These are phyloP conservation scores for Triplophysa rosa DNA, from an alignment of 2,113 vertebrate species.

Conservation along the genomic window DNA sequence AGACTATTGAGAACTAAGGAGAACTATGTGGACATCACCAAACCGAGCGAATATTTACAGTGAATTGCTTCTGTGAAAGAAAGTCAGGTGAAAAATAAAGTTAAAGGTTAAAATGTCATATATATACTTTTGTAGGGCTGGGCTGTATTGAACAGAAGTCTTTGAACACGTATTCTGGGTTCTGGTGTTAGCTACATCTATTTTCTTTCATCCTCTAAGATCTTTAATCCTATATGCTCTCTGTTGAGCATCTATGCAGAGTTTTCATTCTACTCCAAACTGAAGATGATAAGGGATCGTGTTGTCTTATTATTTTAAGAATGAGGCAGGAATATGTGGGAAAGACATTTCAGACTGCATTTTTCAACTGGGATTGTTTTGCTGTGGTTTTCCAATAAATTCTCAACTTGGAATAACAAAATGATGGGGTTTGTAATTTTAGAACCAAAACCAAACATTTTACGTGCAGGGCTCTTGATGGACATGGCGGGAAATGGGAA, in stretches of 20 bases:
- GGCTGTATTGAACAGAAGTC: neutral
- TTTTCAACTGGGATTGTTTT: slow-evolving; percentile 49
- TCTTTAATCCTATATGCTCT: neutral
- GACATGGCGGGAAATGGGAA: slow-evolving; percentile 38
- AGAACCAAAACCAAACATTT: slow-evolving; percentile 69
- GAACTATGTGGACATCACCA: no score
- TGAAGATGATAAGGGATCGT: neutral
- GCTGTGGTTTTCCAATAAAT: slow-evolving; percentile 67
- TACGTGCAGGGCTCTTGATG: slow-evolving; percentile 48
- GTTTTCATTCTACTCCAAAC: neutral
- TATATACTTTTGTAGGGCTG: neutral
- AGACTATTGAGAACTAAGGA: neutral
- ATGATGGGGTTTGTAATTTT: slow-evolving; percentile 76
- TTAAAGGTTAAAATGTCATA: neutral
- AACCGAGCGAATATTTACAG: neutral
- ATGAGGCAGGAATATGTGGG: slow-evolving; percentile 25
- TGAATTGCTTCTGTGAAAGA: neutral
- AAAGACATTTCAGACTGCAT: slow-evolving; percentile 13
- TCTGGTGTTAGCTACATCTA: neutral
- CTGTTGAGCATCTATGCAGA: neutral
- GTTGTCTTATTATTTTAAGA: slow-evolving; percentile 7
- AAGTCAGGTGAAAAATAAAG: neutral
- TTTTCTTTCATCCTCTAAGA: neutral
- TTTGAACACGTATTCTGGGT: neutral
- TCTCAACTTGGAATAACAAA: slow-evolving; percentile 70